Percentiles rank a stretch among this genome's conserved stretches.
These are phyloP conservation scores for Hippocampus barbouri DNA, from an alignment of 2,113 vertebrate species.

Conservation along the genomic window DNA sequence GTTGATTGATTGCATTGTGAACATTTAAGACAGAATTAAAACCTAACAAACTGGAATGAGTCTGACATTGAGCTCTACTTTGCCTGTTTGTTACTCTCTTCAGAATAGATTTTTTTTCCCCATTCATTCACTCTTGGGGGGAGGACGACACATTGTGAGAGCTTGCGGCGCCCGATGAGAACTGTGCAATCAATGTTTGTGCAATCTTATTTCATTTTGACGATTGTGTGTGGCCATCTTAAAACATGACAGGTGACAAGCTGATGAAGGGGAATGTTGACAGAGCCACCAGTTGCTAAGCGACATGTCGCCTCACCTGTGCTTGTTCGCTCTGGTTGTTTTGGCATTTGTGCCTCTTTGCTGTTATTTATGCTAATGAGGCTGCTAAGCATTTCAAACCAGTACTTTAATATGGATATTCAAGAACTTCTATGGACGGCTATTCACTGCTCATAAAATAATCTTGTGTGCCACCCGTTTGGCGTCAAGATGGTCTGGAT, in stretches of 20 bases:
- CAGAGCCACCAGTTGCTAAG: slow-evolving; percentile 57
- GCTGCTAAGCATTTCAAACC: background rate
- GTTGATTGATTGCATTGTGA: too few relatives aligned
- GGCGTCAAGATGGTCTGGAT: background rate
- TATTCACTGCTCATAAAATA: background rate
- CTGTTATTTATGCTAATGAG: background rate
- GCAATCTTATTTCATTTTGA: slow-evolving; percentile 3
- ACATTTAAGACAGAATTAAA: too few relatives aligned
- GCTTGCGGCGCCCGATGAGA: background rate
- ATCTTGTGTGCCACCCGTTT: background rate
- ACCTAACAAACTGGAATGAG: too few relatives aligned
- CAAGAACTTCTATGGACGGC: background rate
- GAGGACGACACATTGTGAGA: background rate
- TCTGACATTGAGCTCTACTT: too few relatives aligned
- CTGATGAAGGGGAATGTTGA: slow-evolving; percentile 44
- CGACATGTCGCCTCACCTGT: slow-evolving; percentile 29
- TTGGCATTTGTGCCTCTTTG: background rate
- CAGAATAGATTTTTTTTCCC: too few relatives aligned
- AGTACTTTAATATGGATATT: background rate
- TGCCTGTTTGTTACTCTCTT: too few relatives aligned
- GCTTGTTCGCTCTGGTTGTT: slow-evolving; percentile 16
- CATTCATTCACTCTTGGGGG: background rate
- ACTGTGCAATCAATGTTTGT: background rate
- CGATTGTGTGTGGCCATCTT: background rate
- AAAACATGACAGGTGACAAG: slow-evolving; percentile 21